These are phyloP conservation scores for Rhinichthys osculus DNA, from an alignment of 2,797 vertebrate species.

Conservation along the genomic window DNA sequence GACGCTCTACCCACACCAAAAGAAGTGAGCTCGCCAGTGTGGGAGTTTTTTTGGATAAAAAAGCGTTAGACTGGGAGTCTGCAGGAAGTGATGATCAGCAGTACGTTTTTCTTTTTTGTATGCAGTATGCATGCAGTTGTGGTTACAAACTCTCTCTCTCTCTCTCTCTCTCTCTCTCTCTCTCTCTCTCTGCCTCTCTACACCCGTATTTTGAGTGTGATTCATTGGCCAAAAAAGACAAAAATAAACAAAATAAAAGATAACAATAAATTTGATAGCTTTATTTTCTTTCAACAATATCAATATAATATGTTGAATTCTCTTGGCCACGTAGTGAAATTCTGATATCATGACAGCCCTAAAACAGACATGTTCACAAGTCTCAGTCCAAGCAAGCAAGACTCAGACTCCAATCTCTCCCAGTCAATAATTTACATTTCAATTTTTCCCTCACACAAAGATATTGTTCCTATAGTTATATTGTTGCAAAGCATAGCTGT, in stretches of 20 bases:
- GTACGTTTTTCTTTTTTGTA: neutral
- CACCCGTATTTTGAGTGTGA: neutral
- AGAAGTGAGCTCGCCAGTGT: neutral
- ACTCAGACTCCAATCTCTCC: neutral
- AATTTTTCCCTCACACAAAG: neutral
- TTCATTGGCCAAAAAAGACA: neutral
- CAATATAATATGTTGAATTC: neutral
- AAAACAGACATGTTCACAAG: neutral
- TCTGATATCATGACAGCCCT: neutral
- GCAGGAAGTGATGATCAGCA: neutral
- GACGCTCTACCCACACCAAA: neutral
- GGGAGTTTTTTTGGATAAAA: neutral
- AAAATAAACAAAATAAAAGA: neutral
- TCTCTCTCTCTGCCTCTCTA: neutral
- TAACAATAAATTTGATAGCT: neutral
- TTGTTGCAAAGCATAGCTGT: neutral
- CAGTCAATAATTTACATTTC: neutral
- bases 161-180: neutral
- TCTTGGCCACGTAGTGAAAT: neutral
- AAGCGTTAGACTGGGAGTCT: neutral
- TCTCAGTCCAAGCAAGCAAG: neutral
- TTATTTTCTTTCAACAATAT: neutral
- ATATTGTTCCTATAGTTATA: neutral
- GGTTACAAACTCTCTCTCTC: neutral
- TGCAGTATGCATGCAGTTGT: neutral